Base-by-base conservation (phyloP, 2,113 vertebrate species). In the Tinamus guttatus region DNA sequence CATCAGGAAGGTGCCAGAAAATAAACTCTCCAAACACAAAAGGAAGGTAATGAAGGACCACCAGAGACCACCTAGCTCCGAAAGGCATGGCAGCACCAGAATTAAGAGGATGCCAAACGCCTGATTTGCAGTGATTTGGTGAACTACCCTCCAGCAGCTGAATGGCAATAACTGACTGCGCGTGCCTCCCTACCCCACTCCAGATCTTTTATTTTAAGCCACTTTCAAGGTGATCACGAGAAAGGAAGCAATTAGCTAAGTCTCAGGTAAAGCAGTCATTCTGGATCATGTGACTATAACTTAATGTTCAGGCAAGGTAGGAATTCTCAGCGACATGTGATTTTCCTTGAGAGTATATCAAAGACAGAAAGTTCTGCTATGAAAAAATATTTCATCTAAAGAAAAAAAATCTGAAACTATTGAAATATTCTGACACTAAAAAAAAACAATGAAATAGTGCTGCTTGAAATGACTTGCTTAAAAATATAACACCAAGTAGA, bases 121-220 rank as follows among this genome's bases (percentile, higher is more conserved):
- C 45, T 0, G 0, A 45, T 25, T 28, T 36, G 30, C 59, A 67
- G 40, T 0, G 1, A 1, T 69, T 32, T 18, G 27, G 60, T 7
- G 1, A 81, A 78, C 73, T 43, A 69, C 43, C 30, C 40, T 40
- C 9, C 63, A 18, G 28, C 28, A 52, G 65, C 25, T 73, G 81
- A 80, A 67, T 71, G 41, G 65, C 85, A 79, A 71, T 59, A n/a
- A 41, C 3, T 2, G 27, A n/a, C 7, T 13, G 20, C 0, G 3
- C 47, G 52, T 43, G 51, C 25, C 28, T 64, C 82, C 87, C 70
- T 58, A 52, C 63, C 27, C 14, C 4, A 2, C 9, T 30, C 54
- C 59, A 12, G 43, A 38, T 13, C 64, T 63, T 41, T 40, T 28
- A 7, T 13, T 45, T 92, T 81, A 88, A 83, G 73, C 14, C 60